Percentiles rank a stretch among this genome's conserved stretches.
phyloP scores from a whole-genome alignment of 2,888 invertebrate species.

The Mellilla xanthometata region DNA sequence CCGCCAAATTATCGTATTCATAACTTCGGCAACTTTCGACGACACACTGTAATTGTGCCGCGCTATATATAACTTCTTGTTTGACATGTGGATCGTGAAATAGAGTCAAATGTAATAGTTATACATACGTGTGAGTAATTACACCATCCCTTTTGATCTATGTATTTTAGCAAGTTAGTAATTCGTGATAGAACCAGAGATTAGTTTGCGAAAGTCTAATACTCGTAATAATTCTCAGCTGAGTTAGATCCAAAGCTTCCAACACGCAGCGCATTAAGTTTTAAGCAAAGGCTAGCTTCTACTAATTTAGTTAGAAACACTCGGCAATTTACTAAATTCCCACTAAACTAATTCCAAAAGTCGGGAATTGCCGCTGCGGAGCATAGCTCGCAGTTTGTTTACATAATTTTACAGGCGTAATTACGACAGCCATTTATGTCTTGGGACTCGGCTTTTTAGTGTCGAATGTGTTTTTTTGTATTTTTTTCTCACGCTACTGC shows the following conservation, averaged over 20 bases:
- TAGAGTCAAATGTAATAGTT: neutral
- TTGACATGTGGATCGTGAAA: neutral
- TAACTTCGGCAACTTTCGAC: conserved; percentile 35
- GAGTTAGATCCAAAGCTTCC: neutral
- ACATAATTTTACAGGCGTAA: conserved; percentile 20
- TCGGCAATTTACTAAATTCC: conserved; percentile 10
- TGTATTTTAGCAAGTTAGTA: no score
- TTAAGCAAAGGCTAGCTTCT: neutral
- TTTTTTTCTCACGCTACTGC: conserved; percentile 11
- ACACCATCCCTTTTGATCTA: no score
- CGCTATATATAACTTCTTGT: conserved; percentile 13
- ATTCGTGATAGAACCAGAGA: no score
- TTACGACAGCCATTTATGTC: conserved; percentile 23
- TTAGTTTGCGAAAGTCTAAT: no score
- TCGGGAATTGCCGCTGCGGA: neutral
- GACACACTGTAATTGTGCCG: conserved; percentile 20
- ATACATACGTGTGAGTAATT: neutral
- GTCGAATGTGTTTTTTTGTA: conserved; percentile 9
- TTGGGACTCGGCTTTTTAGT: conserved; percentile 20
- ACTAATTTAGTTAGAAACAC: conserved; percentile 9
- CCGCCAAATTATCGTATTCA: conserved; percentile 54
- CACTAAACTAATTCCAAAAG: conserved; percentile 11
- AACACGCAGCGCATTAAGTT: neutral
- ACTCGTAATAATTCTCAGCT: no score
- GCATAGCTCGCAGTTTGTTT: conserved; percentile 16